Evolutionary conservation across 2,113 vertebrate genomes (phyloP), one percentile per base, ranked within the genome.

Genomic region (Centrocercus urophasianus): DNA sequence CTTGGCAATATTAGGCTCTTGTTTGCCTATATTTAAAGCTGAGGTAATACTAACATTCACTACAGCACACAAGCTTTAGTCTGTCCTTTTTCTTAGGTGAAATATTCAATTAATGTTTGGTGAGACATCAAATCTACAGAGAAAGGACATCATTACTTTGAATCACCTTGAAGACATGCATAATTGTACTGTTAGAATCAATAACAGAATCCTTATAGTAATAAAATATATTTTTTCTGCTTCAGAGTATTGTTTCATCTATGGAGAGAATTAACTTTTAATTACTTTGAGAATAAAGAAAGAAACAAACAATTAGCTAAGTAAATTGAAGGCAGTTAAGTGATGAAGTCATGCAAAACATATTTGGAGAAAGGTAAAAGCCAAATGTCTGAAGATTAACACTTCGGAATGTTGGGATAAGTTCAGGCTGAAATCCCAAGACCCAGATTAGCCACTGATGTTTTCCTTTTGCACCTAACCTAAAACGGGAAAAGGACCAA

Each of bases 211-310:
- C 63, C 91, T 54, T 75, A 32, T 69, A 61, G 81, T 48, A 96
- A 89, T 86, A 93, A 89, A 89, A 87, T 42, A 7, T 88, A 94
- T 54, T 56, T 56, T 94, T 85, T 74, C 70, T 72, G 30, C 81
- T 86, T 92, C 63, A 42, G 66, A 73, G 59, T 73, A 82, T 79
- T 87, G 59, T 92, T 86, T 92, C 66, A 72, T 36, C 83, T 83
- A 86, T 78, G 52, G 81, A 89, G 70, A 89, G 77, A 93, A 92
- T 95, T 95, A 95, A 79, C 71, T 50, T 89, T 69, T 93, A 95
- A 93, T 96, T 94, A 93, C 86, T 89, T 90, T 70, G 77, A 87
- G 89, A 92, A 74, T 92, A 90, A 88, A 84, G 65, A 90, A 93
- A 92, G 57, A 93, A 95, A 95, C 54, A 95, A 95, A 91, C 83